Conservation (phyloP, 2,888 invertebrate species). For the Steinernema carpocapsae region DNA sequence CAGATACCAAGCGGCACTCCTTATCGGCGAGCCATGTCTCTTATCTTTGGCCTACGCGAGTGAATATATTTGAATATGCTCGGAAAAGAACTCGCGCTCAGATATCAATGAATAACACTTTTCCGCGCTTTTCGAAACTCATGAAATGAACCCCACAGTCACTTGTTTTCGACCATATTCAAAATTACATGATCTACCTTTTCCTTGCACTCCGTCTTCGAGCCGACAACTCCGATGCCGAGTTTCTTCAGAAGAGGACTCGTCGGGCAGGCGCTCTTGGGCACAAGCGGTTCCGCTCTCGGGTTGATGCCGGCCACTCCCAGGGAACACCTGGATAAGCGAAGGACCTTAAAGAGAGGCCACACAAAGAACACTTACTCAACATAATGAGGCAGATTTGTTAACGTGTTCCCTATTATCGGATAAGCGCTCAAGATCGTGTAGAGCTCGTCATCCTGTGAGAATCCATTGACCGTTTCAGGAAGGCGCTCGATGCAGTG, state of each 20-base stretch:
- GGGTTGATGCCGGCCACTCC: neutral
- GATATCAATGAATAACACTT: no score
- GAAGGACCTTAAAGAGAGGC: neutral
- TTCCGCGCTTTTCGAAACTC: no score
- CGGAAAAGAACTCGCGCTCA: neutral
- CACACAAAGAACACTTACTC: neutral
- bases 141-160: no score
- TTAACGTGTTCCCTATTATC: neutral
- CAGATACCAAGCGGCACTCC: constrained; percentile 5
- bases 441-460: neutral
- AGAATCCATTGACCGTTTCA: neutral
- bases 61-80: neutral
- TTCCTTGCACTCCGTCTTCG: no score
- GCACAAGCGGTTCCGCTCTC: neutral
- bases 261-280: no score
- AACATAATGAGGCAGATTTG: neutral
- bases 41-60: constrained; percentile 11
- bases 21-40: constrained; percentile 3
- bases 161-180: no score
- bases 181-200: no score
- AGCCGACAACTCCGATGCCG: no score
- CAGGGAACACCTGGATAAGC: neutral
- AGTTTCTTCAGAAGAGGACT: no score
- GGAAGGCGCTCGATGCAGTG: neutral
- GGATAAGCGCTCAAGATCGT: neutral